phyloP scores from a whole-genome alignment of 2,888 invertebrate genomes.

The Acrobasis repandana region DNA sequence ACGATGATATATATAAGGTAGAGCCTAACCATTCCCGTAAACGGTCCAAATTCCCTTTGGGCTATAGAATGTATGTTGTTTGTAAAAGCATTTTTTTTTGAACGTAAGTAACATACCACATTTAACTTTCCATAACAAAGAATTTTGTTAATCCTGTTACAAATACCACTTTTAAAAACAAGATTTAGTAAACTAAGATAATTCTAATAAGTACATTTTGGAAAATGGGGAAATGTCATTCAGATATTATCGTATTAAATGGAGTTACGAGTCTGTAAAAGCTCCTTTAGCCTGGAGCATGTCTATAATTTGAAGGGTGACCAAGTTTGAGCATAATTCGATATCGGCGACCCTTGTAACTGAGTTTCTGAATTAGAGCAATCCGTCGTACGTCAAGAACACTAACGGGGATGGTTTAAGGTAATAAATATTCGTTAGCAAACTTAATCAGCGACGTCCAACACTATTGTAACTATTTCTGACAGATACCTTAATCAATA shows the following conservation, averaged over 20 bases:
- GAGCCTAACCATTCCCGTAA: neutral
- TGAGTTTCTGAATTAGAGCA: conserved; percentile 59
- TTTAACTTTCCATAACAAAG: neutral
- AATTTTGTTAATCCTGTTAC: conserved; percentile 35
- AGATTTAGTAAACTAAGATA: too few relatives aligned
- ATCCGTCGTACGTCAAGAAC: conserved; percentile 55
- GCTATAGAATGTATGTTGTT: neutral
- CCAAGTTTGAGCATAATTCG: conserved; percentile 58
- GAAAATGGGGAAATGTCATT: conserved; percentile 35
- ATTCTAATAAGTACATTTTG: too few relatives aligned
- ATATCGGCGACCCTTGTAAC: conserved; percentile 62
- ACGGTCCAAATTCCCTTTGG: neutral
- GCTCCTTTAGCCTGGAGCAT: conserved; percentile 32
- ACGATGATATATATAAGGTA: neutral
- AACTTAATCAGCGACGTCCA: conserved; percentile 12
- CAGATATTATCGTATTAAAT: conserved; percentile 50
- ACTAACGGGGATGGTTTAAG: conserved; percentile 36
- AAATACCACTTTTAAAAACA: too few relatives aligned
- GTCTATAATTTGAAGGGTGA: conserved; percentile 36
- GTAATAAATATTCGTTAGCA: conserved; percentile 39
- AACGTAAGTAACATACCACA: neutral
- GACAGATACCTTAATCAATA: neutral
- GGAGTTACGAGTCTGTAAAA: conserved; percentile 46
- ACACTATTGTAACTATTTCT: neutral
- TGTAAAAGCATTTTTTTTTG: neutral